A percentile compares a stretch with the other conserved stretches of the same genome.
phyloP scores from a whole-genome alignment of 1,140 invertebrate species.

The Drosophila tsacasi region DNA sequence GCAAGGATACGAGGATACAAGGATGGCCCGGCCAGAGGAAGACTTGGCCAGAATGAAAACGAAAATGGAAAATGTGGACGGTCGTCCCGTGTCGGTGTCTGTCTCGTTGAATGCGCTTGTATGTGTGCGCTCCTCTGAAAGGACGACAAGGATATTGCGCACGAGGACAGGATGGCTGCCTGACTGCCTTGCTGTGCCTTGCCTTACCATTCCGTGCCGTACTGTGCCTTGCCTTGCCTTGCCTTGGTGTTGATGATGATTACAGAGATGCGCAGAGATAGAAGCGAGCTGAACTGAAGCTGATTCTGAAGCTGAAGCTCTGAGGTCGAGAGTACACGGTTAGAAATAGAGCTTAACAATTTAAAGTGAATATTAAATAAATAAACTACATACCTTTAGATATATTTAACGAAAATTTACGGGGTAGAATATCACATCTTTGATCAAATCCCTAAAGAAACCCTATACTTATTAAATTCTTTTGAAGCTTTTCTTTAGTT shows the following conservation, averaged over 20 bases:
- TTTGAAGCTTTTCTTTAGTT: neutral
- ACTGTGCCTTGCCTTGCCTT: constrained; percentile 42
- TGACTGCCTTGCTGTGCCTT: constrained; percentile 57
- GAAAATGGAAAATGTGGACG: constrained; percentile 78
- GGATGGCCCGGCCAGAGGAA: constrained; percentile 43
- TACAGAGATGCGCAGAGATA: constrained; percentile 82
- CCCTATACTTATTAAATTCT: neutral
- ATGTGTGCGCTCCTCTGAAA: constrained; percentile 46
- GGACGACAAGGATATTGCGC: constrained; percentile 80
- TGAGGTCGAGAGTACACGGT: constrained; percentile 15
- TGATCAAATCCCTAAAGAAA: neutral
- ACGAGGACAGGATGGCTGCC: constrained; percentile 80
- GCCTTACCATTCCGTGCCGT: constrained; percentile 15
- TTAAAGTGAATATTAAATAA: no score
- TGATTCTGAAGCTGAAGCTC: constrained; percentile 43
- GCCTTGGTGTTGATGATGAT: constrained; percentile 82
- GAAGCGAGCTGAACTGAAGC: constrained; percentile 59
- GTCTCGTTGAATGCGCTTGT: constrained; percentile 26
- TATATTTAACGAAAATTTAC: no score
- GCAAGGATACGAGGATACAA: constrained; percentile 41
- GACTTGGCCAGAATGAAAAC: constrained; percentile 78
- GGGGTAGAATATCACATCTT: neutral
- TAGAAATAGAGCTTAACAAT: neutral
- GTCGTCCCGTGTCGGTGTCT: constrained; percentile 46
- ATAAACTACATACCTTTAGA: neutral